A percentile compares a stretch with the other conserved stretches of the same genome.
Conservation (phyloP, 2,797 vertebrate species). For the Gadopsis marmoratus region DNA sequence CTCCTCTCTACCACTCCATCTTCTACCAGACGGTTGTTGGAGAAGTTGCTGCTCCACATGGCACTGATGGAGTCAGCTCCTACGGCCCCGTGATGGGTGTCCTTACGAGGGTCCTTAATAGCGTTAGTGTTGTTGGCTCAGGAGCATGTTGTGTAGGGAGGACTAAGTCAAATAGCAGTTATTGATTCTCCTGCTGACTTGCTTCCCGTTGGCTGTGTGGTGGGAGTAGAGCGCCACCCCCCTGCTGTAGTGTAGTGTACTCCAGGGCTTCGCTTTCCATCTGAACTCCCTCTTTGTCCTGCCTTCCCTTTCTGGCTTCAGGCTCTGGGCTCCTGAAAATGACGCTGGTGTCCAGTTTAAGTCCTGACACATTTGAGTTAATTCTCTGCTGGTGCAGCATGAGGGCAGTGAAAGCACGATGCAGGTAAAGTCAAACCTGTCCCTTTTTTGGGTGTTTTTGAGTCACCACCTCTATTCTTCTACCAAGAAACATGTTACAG, state of each 20-base stretch:
- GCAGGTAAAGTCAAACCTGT: not conserved
- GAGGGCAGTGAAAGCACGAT: not conserved
- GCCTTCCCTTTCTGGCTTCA: not conserved
- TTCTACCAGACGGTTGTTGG: constrained; percentile 42
- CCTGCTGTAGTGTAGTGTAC: constrained; percentile 51
- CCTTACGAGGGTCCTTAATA: constrained; percentile 15
- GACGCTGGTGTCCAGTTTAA: not conserved
- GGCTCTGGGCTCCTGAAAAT: not conserved
- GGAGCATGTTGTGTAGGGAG: constrained; percentile 28
- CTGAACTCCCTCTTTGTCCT: constrained; percentile 46
- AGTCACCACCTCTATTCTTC: not conserved
- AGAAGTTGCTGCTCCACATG: constrained; percentile 45
- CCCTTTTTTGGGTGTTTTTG: not conserved
- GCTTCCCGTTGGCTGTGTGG: constrained; percentile 74
- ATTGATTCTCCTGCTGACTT: constrained; percentile 79
- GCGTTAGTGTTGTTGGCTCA: constrained; percentile 28
- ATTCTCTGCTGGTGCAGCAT: not conserved
- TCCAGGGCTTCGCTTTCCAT: constrained; percentile 37
- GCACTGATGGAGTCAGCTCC: constrained; percentile 38
- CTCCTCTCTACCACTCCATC: constrained; percentile 37
- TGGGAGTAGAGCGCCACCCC: constrained; percentile 75
- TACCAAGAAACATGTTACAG: not conserved
- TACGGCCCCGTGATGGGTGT: constrained; percentile 65
- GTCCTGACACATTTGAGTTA: not conserved
- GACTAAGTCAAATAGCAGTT: constrained; percentile 57